A percentile compares a stretch with the other conserved stretches of the same genome.
phyloP scores from a whole-genome alignment of 2,113 vertebrate genomes.

The Pleuronectes platessa region DNA sequence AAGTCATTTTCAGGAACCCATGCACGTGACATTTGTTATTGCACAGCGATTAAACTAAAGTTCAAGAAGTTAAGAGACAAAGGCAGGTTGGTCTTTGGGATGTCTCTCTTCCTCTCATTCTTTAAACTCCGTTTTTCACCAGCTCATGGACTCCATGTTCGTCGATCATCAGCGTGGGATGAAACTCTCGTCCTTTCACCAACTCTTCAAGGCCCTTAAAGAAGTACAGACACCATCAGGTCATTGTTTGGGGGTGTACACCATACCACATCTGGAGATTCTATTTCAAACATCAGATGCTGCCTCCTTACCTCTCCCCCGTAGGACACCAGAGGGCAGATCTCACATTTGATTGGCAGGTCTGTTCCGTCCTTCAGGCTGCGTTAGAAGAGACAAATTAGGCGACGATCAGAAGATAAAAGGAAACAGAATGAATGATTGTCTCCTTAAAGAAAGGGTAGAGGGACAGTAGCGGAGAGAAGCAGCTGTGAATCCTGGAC shows the following conservation, averaged over 20 bases:
- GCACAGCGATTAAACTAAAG: conserved; percentile 76
- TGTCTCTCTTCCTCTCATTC: conserved; percentile 2
- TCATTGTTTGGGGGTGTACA: background rate
- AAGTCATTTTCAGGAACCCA: conserved; percentile 6
- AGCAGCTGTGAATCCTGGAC: conserved; percentile 54
- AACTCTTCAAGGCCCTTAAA: conserved; percentile 88
- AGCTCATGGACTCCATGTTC: conserved; percentile 86
- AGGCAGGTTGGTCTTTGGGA: conserved; percentile 37
- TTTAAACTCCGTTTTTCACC: conserved; percentile 90
- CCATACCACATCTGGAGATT: conserved; percentile 33
- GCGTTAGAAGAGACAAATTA: conserved; percentile 31
- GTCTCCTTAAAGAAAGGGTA: conserved; percentile 7
- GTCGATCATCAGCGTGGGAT: conserved; percentile 87
- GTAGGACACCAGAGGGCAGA: conserved; percentile 94
- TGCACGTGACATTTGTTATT: conserved; percentile 62
- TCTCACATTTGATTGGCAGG: conserved; percentile 95
- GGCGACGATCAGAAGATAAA: conserved; percentile 14
- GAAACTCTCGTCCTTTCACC: conserved; percentile 88
- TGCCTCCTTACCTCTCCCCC: conserved; percentile 90
- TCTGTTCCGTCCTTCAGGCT: conserved; percentile 96
- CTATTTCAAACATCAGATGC: background rate
- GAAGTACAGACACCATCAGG: background rate
- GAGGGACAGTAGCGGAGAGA: conserved; percentile 31
- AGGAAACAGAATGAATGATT: conserved; percentile 22
- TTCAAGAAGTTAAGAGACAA: conserved; percentile 50